A percentile compares a stretch with the other conserved stretches of the same genome.
Evolutionary conservation across 2,113 vertebrate genomes (phyloP).

Genomic region (Plotosus lineatus): DNA sequence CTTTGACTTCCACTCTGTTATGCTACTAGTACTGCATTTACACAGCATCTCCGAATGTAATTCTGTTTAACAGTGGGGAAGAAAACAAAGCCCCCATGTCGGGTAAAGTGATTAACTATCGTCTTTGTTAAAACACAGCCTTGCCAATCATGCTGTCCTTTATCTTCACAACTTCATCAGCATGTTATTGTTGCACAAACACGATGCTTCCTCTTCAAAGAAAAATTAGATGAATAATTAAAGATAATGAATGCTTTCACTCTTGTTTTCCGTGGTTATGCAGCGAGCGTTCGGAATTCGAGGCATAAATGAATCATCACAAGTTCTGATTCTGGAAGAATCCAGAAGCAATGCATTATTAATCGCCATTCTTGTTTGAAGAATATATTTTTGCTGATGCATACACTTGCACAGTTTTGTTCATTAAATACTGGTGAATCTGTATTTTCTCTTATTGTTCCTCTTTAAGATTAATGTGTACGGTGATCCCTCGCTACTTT

Average conservation of each 20-base stretch:
- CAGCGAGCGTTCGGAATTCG: background rate
- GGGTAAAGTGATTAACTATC: slow-evolving; percentile 64
- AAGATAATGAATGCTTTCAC: slow-evolving; percentile 63
- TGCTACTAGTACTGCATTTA: slow-evolving; percentile 46
- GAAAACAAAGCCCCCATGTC: slow-evolving; percentile 57
- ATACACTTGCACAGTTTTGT: background rate
- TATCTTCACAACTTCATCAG: slow-evolving; percentile 62
- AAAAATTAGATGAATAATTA: slow-evolving; percentile 67
- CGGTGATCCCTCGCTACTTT: too few relatives aligned
- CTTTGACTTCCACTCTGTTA: background rate
- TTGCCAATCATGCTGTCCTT: slow-evolving; percentile 67
- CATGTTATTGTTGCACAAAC: slow-evolving; percentile 71
- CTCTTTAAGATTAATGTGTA: background rate
- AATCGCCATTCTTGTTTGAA: background rate
- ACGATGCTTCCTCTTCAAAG: slow-evolving; percentile 53
- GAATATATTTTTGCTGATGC: background rate
- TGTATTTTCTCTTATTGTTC: background rate
- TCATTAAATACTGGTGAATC: background rate
- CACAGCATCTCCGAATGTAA: slow-evolving; percentile 56
- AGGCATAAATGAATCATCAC: slow-evolving; percentile 22
- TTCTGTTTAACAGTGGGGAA: slow-evolving; percentile 64
- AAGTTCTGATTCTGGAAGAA: background rate
- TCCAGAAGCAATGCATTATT: background rate
- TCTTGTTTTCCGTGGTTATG: slow-evolving; percentile 17
- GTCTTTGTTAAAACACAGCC: slow-evolving; percentile 67